These are phyloP conservation scores for human (Homo sapiens) DNA, from an alignment of 2,113 vertebrate species.

Conservation along the genomic window DNA sequence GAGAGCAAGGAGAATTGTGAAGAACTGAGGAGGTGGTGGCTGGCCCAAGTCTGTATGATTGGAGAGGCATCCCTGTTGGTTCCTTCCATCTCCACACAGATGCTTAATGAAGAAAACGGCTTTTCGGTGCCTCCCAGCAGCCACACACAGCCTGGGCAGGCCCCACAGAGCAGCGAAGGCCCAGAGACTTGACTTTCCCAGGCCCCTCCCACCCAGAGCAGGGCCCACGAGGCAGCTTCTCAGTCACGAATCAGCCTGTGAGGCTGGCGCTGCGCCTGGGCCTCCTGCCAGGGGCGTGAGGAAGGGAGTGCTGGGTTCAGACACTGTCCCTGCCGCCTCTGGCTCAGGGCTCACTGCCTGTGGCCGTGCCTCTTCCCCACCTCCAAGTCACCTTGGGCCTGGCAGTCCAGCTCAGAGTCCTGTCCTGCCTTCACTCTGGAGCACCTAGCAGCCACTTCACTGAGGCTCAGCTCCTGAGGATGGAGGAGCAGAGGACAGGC, in stretches of 20 bases:
- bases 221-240: constrained; percentile 46
- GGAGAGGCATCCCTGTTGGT: constrained; percentile 8
- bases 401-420: background rate
- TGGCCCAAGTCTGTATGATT: background rate
- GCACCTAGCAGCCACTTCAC: background rate
- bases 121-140: background rate
- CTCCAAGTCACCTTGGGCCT: background rate
- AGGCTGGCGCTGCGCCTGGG: constrained; percentile 49
- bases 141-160: constrained; percentile 62
- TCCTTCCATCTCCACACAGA: constrained; percentile 10
- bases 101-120: constrained; percentile 32
- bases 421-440: background rate
- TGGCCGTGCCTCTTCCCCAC: background rate
- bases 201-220: constrained; percentile 59
- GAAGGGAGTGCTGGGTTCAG: background rate
- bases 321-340: background rate
- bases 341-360: background rate
- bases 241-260: constrained; percentile 68
- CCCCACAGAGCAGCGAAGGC: background rate
- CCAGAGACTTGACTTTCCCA: constrained; percentile 61
- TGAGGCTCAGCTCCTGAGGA: background rate
- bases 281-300: constrained; percentile 46
- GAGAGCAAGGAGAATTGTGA: background rate
- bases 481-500: background rate
- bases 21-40: background rate